phyloP scores from a whole-genome alignment of 2,797 vertebrate genomes.

The Lithobates sylvaticus region DNA sequence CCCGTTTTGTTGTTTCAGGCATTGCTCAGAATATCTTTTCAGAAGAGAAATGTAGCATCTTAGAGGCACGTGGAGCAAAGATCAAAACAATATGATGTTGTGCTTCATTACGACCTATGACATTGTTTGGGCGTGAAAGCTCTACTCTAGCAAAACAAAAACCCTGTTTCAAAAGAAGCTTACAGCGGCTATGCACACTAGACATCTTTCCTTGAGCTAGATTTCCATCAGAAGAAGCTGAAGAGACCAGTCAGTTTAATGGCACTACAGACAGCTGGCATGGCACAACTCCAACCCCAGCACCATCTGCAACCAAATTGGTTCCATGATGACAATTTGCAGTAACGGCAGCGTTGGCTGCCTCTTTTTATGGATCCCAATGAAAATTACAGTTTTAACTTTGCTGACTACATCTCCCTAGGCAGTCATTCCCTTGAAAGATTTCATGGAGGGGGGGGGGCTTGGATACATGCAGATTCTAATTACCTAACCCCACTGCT shows the following conservation, averaged over 20 bases:
- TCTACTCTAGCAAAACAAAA: no score
- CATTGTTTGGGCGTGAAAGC: no score
- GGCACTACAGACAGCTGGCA: conserved; percentile 51
- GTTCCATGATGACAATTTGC: conserved; percentile 62
- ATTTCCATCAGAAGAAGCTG: conserved; percentile 8
- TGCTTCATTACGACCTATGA: no score
- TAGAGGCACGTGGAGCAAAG: no score
- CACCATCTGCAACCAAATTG: conserved; percentile 62
- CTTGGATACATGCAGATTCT: conserved; percentile 49
- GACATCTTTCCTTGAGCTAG: neutral
- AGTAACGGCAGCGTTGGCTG: conserved; percentile 54
- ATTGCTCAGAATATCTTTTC: no score
- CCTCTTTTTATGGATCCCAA: conserved; percentile 60
- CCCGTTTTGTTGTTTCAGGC: no score
- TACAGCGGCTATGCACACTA: neutral
- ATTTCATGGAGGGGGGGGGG: conserved; percentile 39
- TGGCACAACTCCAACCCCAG: conserved; percentile 40
- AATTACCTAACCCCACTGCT: conserved; percentile 59
- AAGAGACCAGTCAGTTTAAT: conserved; percentile 41
- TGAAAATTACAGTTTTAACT: conserved; percentile 62
- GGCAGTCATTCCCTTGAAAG: conserved; percentile 59
- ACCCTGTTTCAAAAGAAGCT: no score
- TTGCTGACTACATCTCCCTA: conserved; percentile 62
- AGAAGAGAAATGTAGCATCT: no score
- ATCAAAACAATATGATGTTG: no score